A percentile compares a stretch with the other conserved stretches of the same genome.
Conservation (phyloP, 1,140 invertebrate genomes). For the Hyposmocoma kahamanoa region DNA sequence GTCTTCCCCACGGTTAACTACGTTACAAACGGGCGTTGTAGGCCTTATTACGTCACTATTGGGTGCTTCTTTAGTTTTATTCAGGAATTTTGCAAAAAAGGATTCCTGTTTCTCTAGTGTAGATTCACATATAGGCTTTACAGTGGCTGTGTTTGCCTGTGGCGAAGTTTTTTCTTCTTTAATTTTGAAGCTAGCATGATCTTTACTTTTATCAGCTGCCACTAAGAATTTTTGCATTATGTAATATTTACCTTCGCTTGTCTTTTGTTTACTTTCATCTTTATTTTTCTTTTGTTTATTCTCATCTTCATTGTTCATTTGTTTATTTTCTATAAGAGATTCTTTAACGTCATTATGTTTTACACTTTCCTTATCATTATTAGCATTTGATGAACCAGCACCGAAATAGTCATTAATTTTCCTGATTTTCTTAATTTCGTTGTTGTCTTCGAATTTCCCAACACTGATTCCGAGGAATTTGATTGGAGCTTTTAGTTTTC, state of each 20-base stretch:
- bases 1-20: constrained; percentile 35
- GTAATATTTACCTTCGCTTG: constrained; percentile 5
- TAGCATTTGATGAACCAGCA: constrained; percentile 39
- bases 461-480: constrained; percentile 84
- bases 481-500: constrained; percentile 74
- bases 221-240: constrained; percentile 7
- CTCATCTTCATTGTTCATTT: constrained; percentile 19
- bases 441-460: constrained; percentile 82
- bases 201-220: background rate
- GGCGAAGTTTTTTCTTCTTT: too few species aligned
- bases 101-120: constrained; percentile 58
- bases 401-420: constrained; percentile 78
- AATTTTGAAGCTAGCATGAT: background rate
- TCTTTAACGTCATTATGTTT: constrained; percentile 10
- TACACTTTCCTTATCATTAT: constrained; percentile 16
- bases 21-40: constrained; percentile 28
- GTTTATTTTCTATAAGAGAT: constrained; percentile 23
- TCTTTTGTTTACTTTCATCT: constrained; percentile 24
- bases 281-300: constrained; percentile 2
- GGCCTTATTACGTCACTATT: constrained; percentile 6
- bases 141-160: too few species aligned
- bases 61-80: constrained; percentile 9
- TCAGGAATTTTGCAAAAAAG: constrained; percentile 69
- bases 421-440: constrained; percentile 72
- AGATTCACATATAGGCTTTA: constrained; percentile 29